A percentile compares a stretch with the other conserved stretches of the same genome.
Evolutionary conservation across 1,140 invertebrate genomes (phyloP).

Genomic region (Brachionus rubens): DNA sequence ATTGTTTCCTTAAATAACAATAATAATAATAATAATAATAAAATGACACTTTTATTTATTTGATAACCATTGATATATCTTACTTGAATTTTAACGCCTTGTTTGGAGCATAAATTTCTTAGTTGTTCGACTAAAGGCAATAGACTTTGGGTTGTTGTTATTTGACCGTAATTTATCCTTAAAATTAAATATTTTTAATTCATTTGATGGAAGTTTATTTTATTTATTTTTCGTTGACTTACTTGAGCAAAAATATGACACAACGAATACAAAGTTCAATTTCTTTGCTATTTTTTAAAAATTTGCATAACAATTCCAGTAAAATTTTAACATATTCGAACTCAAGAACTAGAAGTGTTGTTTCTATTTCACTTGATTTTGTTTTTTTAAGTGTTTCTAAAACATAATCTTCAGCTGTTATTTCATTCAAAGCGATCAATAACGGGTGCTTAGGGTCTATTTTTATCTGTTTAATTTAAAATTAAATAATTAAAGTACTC

Average conservation of each 20-base stretch:
- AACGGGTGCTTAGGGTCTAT: constrained; percentile 62
- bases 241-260: constrained; percentile 74
- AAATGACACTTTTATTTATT: not conserved
- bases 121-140: constrained; percentile 70
- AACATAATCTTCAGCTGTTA: constrained; percentile 70
- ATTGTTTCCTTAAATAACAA: constrained; percentile 70
- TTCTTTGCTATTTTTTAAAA: constrained; percentile 67
- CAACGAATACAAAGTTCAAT: constrained; percentile 73
- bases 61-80: constrained; percentile 49
- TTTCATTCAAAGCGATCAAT: constrained; percentile 66
- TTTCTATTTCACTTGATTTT: constrained; percentile 80
- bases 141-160: constrained; percentile 69
- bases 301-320: constrained; percentile 68
- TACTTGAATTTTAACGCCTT: constrained; percentile 68
- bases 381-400: constrained; percentile 74
- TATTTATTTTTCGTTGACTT: constrained; percentile 30
- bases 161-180: constrained; percentile 76
- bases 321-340: constrained; percentile 77
- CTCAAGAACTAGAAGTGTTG: constrained; percentile 78
- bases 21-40: too few relatives aligned
- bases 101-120: constrained; percentile 64
- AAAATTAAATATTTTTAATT: constrained; percentile 41
- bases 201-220: not conserved
- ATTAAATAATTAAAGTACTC: too few relatives aligned
- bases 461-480: too few relatives aligned